These are phyloP conservation scores for Acrossocheilus wenchowensis DNA, from an alignment of 2,797 vertebrate genomes.

Conservation along the genomic window DNA sequence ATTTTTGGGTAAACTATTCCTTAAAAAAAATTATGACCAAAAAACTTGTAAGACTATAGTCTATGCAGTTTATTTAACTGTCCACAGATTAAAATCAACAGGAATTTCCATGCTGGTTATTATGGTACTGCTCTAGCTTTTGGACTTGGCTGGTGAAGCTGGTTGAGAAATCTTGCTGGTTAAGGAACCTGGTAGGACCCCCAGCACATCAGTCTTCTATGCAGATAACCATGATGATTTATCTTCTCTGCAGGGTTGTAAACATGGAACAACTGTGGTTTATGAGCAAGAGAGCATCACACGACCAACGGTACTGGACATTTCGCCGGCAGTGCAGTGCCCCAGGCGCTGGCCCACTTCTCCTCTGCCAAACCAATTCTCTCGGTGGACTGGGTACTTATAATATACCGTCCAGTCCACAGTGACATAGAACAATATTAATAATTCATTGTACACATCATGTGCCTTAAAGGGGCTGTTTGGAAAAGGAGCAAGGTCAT, in stretches of 20 bases:
- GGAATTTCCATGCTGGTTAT: background rate
- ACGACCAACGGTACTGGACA: constrained; percentile 1
- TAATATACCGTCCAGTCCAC: background rate
- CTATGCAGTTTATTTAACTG: background rate
- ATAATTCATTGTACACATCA: constrained; percentile 33
- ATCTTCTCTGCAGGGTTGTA: background rate
- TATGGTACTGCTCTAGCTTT: background rate
- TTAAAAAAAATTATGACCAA: background rate
- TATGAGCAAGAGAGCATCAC: background rate
- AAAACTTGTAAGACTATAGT: background rate
- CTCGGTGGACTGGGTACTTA: background rate
- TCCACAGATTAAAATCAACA: background rate
- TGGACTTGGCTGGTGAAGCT: background rate
- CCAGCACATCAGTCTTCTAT: background rate
- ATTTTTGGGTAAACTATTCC: background rate
- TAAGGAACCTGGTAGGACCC: background rate
- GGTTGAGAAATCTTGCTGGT: background rate
- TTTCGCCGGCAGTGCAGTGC: background rate
- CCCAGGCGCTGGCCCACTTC: constrained; percentile 13
- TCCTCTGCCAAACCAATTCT: constrained; percentile 17
- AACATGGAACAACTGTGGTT: background rate
- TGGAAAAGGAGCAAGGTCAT: background rate
- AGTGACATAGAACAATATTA: constrained; percentile 23
- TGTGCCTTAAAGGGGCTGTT: background rate
- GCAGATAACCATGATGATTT: background rate